Evolutionary conservation across 2,888 invertebrate species (phyloP).

Genomic region (Lottia gigantea): DNA sequence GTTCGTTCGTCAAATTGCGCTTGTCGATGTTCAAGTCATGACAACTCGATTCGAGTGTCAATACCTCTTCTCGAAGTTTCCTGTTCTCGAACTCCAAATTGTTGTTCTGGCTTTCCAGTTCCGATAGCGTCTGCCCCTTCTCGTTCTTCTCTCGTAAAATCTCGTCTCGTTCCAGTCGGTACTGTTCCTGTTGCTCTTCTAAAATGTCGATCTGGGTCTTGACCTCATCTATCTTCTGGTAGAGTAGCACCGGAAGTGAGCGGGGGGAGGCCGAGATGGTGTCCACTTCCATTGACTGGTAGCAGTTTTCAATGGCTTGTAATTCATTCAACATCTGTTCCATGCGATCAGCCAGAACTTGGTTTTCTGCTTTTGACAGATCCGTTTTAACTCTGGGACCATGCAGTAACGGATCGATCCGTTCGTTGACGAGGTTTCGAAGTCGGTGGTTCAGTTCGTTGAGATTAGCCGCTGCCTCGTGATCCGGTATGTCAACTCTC

Average conservation of each 20-base stretch:
- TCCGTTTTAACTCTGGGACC: constrained; percentile 25
- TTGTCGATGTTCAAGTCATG: constrained; percentile 22
- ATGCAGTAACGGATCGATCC: constrained; percentile 34
- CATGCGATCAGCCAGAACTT: constrained; percentile 17
- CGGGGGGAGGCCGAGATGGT: neutral
- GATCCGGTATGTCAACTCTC: constrained; percentile 27
- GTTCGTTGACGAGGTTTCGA: constrained; percentile 24
- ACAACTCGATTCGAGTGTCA: constrained; percentile 8
- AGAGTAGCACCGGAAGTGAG: constrained; percentile 21
- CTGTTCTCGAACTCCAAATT: constrained; percentile 27
- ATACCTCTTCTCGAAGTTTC: constrained; percentile 18
- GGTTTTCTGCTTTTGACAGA: constrained; percentile 21
- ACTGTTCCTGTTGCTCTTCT: constrained; percentile 22
- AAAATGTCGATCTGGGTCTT: constrained; percentile 21
- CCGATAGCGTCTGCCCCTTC: constrained; percentile 14
- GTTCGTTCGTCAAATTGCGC: constrained; percentile 17
- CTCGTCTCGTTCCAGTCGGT: constrained; percentile 15
- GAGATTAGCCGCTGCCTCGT: constrained; percentile 21
- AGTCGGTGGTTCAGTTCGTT: constrained; percentile 24
- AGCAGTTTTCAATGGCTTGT: constrained; percentile 22
- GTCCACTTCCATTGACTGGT: constrained; percentile 22
- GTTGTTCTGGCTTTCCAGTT: constrained; percentile 17
- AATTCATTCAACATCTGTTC: constrained; percentile 25
- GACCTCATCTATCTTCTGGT: constrained; percentile 31
- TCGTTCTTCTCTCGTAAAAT: constrained; percentile 17